These are phyloP conservation scores for Semotilus atromaculatus DNA, from an alignment of 2,797 vertebrate species.

Conservation along the genomic window DNA sequence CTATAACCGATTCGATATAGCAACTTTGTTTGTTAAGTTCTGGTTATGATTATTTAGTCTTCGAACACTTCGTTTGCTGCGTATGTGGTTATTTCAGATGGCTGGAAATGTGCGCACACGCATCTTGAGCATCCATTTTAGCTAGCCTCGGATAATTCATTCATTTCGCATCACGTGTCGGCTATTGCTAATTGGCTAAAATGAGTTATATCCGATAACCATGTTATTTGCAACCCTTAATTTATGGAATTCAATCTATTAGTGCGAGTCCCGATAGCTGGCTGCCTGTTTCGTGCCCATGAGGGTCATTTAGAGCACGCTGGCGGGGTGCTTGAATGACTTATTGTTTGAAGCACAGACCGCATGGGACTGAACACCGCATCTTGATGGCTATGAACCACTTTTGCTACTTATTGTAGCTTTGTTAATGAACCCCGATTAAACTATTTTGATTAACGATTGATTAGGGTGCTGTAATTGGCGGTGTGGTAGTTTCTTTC, in stretches of 20 bases:
- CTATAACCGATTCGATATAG: neutral
- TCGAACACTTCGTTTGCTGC: neutral
- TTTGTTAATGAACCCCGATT: neutral
- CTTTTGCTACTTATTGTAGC: neutral
- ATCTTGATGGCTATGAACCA: neutral
- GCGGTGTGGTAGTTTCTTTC: no score
- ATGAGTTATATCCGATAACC: neutral
- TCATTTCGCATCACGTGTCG: conserved; percentile 55
- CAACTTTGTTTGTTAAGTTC: neutral
- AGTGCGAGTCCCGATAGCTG: neutral
- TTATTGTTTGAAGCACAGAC: conserved; percentile 30
- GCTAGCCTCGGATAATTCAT: conserved; percentile 34
- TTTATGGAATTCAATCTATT: fast-evolving
- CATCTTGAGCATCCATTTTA: conserved; percentile 61
- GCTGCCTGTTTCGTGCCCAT: neutral
- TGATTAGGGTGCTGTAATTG: neutral
- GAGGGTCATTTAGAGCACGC: neutral
- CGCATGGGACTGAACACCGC: conserved; percentile 42
- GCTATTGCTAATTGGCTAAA: conserved; percentile 35
- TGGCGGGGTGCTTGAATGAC: neutral
- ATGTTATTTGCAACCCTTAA: neutral
- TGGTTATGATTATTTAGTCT: neutral
- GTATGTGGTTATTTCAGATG: neutral
- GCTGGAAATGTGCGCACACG: conserved; percentile 20
- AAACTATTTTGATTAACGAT: neutral